A percentile compares a stretch with the other conserved stretches of the same genome.
Conservation (phyloP, 2,797 vertebrate genomes). For the Pangasius macronema region DNA sequence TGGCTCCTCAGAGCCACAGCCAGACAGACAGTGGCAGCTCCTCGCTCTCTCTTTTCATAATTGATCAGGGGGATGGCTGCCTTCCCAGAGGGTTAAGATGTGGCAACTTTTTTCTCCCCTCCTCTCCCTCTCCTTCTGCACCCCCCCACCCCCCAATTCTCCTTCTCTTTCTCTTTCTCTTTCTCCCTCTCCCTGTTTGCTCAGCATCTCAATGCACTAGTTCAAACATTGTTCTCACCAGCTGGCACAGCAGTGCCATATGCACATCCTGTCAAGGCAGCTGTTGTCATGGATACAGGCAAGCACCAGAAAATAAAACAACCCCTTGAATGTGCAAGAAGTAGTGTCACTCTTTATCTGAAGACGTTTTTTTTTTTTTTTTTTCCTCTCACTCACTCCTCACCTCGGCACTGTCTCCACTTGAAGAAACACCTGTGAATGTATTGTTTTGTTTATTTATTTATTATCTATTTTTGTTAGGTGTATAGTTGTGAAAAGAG, state of each 20-base stretch:
- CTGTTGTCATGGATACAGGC: constrained; percentile 99
- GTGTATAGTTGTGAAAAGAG: neutral
- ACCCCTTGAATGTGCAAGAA: constrained; percentile 87
- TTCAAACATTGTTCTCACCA: constrained; percentile 99
- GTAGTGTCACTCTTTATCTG: constrained; percentile 85
- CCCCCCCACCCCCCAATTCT: neutral
- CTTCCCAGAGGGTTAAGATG: constrained; percentile 95
- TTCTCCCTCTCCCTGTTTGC: constrained; percentile 83
- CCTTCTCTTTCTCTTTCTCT: constrained; percentile 18
- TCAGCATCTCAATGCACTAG: constrained; percentile 99
- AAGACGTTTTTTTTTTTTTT: constrained; percentile 55
- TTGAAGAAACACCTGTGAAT: constrained; percentile 69
- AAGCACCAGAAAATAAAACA: constrained; percentile 88
- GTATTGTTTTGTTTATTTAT: constrained; percentile 68
- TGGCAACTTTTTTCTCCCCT: constrained; percentile 80
- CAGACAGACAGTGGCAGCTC: constrained; percentile 85
- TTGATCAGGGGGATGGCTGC: constrained; percentile 98
- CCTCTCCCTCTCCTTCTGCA: neutral
- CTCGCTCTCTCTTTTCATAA: constrained; percentile 88
- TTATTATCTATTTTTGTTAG: constrained; percentile 54
- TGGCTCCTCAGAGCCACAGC: constrained; percentile 89
- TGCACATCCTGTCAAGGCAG: constrained; percentile 99
- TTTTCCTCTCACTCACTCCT: constrained; percentile 46
- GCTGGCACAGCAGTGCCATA: constrained; percentile 98
- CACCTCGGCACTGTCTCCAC: constrained; percentile 60